These are phyloP conservation scores for Noctua pronuba DNA, from an alignment of 2,888 invertebrate species.

Conservation along the genomic window DNA sequence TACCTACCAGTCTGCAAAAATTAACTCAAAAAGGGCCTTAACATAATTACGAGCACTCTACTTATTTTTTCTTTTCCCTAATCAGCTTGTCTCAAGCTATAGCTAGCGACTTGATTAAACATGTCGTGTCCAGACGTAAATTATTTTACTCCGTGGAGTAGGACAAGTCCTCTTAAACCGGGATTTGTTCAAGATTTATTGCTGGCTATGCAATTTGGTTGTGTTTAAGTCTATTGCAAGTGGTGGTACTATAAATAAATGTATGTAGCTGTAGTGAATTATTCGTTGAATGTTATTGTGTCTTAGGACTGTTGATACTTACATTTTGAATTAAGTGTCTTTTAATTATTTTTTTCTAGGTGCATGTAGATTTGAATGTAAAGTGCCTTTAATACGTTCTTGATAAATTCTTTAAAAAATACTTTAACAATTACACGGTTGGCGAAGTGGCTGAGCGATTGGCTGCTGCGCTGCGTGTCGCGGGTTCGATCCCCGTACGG, in stretches of 20 bases:
- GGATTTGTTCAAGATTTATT: constrained; percentile 74
- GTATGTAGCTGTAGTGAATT: constrained; percentile 23
- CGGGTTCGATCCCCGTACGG: no score
- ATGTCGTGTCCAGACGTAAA: constrained; percentile 63
- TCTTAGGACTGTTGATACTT: background rate
- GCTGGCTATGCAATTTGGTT: constrained; percentile 63
- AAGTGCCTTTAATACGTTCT: background rate
- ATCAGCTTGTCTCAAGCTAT: constrained; percentile 23
- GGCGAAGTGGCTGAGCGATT: no score
- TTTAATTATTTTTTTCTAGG: no score
- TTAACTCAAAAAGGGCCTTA: background rate
- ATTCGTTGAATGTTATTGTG: background rate
- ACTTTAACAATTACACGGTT: no score
- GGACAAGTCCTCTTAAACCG: constrained; percentile 69
- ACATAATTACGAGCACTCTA: background rate
- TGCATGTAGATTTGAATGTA: no score
- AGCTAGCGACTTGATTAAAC: constrained; percentile 52
- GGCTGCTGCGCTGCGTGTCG: no score
- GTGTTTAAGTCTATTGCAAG: constrained; percentile 56
- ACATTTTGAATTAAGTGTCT: no score
- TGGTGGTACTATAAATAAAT: constrained; percentile 32
- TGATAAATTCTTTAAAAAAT: background rate
- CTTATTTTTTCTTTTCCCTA: background rate
- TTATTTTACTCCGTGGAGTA: constrained; percentile 69
- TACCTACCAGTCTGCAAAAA: background rate